Evolutionary conservation across 2,113 vertebrate genomes (phyloP).

Genomic region (Capreolus pygargus): DNA sequence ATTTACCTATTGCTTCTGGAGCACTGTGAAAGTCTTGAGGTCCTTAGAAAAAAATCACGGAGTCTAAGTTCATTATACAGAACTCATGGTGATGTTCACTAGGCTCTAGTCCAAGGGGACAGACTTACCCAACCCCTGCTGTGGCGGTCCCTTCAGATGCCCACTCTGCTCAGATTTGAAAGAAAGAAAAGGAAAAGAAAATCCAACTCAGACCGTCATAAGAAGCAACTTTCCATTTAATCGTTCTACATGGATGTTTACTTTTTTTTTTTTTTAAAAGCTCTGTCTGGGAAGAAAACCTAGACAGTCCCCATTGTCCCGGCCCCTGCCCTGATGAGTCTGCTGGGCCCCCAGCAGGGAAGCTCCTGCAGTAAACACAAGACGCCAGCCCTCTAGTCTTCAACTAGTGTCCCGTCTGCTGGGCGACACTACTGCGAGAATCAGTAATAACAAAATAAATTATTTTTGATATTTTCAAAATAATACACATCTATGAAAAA

Average conservation of each 20-base stretch:
- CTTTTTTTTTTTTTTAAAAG: not conserved
- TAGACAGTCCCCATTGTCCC: not conserved
- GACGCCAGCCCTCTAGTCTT: constrained; percentile 8
- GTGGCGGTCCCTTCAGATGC: constrained; percentile 58
- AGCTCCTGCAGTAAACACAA: constrained; percentile 55
- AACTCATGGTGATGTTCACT: constrained; percentile 55
- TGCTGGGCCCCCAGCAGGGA: constrained; percentile 54
- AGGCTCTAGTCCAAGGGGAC: constrained; percentile 58
- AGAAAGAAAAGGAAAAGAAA: constrained; percentile 63
- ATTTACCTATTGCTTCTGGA: not conserved
- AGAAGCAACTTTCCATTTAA: constrained; percentile 55
- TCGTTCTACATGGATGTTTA: constrained; percentile 40
- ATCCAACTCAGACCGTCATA: constrained; percentile 69
- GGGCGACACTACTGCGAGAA: constrained; percentile 37
- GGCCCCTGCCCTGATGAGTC: not conserved
- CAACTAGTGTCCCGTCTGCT: constrained; percentile 28
- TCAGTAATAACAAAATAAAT: constrained; percentile 66
- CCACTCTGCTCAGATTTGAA: constrained; percentile 69
- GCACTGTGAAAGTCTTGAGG: constrained; percentile 32
- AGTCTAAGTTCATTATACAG: not conserved
- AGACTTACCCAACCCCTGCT: constrained; percentile 59
- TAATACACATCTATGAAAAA: constrained; percentile 67
- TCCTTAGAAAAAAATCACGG: constrained; percentile 29
- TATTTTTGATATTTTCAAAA: constrained; percentile 69
- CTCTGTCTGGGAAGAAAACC: constrained; percentile 36